These are phyloP conservation scores for Himalopsyche japonica DNA, from an alignment of 2,888 invertebrate genomes.

Conservation along the genomic window DNA sequence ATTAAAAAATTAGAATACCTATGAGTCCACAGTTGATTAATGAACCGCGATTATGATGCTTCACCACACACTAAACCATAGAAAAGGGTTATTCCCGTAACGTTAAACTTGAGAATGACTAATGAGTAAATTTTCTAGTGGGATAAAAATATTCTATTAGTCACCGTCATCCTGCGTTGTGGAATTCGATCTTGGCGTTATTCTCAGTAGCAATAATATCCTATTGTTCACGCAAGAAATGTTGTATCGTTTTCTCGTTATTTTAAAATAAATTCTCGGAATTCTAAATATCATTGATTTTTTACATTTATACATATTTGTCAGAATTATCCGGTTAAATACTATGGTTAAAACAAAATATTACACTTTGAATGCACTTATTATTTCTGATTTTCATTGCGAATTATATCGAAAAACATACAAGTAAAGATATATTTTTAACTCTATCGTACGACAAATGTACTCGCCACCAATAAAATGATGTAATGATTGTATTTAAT, in stretches of 20 bases:
- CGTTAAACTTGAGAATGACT: neutral
- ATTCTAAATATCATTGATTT: neutral
- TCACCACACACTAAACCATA: neutral
- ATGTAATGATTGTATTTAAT: too few relatives aligned
- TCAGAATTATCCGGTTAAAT: too few relatives aligned
- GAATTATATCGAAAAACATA: too few relatives aligned
- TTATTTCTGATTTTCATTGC: too few relatives aligned
- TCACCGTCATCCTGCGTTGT: neutral
- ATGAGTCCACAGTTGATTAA: neutral
- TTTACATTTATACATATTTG: too few relatives aligned
- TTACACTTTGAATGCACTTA: too few relatives aligned
- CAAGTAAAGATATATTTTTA: too few relatives aligned
- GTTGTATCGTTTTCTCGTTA: neutral
- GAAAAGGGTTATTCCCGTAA: neutral
- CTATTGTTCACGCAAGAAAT: neutral
- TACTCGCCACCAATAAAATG: too few relatives aligned
- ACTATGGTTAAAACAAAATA: too few relatives aligned
- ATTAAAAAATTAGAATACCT: neutral
- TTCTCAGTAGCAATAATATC: neutral
- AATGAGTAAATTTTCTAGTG: neutral
- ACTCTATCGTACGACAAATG: too few relatives aligned
- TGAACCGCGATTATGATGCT: neutral
- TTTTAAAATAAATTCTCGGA: neutral
- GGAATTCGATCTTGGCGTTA: neutral
- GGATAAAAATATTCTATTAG: neutral